These are phyloP conservation scores for Aporophyla nigra DNA, from an alignment of 2,888 invertebrate species.

Conservation along the genomic window DNA sequence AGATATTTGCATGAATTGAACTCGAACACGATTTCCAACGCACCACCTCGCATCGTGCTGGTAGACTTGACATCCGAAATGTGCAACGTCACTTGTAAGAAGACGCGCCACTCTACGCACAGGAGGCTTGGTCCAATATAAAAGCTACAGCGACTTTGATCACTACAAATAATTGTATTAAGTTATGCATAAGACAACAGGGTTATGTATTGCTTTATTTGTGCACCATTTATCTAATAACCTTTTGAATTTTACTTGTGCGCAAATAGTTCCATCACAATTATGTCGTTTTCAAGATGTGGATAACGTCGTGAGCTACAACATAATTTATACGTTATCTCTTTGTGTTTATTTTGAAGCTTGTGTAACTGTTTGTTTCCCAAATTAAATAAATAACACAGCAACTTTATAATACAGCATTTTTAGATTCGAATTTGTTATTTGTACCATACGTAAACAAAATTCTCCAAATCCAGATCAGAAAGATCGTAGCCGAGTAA, in stretches of 20 bases:
- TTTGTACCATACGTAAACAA: background rate
- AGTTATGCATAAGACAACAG: background rate
- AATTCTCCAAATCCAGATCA: constrained; percentile 12
- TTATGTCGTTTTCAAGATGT: too few relatives aligned
- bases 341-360: too few relatives aligned
- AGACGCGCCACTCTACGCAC: constrained; percentile 77
- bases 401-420: background rate
- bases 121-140: constrained; percentile 72
- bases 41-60: constrained; percentile 65
- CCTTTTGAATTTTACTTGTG: too few relatives aligned
- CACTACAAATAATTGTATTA: background rate
- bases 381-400: too few relatives aligned
- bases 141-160: constrained; percentile 65
- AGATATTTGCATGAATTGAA: constrained; percentile 55
- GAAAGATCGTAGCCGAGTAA: constrained; percentile 25
- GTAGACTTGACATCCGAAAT: constrained; percentile 72
- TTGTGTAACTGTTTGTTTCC: too few relatives aligned
- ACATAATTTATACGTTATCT: too few relatives aligned
- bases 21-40: constrained; percentile 55
- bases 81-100: constrained; percentile 83
- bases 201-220: background rate
- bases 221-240: background rate
- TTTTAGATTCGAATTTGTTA: background rate
- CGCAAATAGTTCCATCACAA: too few relatives aligned
- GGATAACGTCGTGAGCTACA: too few relatives aligned